Percentiles rank a stretch among this genome's conserved stretches.
Evolutionary conservation across 2,113 vertebrate species (phyloP).

Genomic region (Eonycteris spelaea): DNA sequence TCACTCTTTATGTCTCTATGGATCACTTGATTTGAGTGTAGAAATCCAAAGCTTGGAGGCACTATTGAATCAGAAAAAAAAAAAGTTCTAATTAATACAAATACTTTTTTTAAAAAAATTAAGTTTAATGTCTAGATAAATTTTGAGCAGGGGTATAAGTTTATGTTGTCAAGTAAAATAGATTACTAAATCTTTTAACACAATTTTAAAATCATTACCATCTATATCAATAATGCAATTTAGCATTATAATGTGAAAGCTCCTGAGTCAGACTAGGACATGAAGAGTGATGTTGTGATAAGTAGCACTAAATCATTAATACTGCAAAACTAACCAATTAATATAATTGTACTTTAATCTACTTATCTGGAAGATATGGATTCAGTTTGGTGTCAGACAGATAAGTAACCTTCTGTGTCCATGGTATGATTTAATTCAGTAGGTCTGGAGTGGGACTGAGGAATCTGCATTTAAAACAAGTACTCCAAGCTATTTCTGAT

Average conservation of each 20-base stretch:
- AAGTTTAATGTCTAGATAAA: constrained; percentile 24
- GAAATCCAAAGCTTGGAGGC: constrained; percentile 98
- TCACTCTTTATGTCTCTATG: constrained; percentile 99
- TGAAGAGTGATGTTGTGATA: not conserved
- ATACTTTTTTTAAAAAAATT: constrained; percentile 44
- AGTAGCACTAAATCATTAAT: not conserved
- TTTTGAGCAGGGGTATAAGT: constrained; percentile 47
- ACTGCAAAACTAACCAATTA: not conserved
- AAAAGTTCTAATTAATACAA: constrained; percentile 69
- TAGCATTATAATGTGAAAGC: not conserved
- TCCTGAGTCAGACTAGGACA: not conserved
- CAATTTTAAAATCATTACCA: constrained; percentile 24
- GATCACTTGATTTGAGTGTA: constrained; percentile 98
- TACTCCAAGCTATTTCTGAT: not conserved
- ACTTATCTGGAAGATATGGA: not conserved
- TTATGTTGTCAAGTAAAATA: constrained; percentile 31
- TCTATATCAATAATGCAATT: constrained; percentile 14
- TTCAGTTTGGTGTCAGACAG: not conserved
- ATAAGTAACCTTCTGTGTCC: not conserved
- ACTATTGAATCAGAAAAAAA: constrained; percentile 82
- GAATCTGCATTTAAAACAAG: constrained; percentile 14
- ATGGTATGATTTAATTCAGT: not conserved
- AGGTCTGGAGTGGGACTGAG: not conserved
- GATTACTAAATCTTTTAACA: constrained; percentile 20
- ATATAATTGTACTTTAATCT: not conserved